Evolutionary conservation across 2,113 vertebrate species (phyloP), one percentile per base, ranked within the genome.

Genomic region (Podilymbus podiceps): DNA sequence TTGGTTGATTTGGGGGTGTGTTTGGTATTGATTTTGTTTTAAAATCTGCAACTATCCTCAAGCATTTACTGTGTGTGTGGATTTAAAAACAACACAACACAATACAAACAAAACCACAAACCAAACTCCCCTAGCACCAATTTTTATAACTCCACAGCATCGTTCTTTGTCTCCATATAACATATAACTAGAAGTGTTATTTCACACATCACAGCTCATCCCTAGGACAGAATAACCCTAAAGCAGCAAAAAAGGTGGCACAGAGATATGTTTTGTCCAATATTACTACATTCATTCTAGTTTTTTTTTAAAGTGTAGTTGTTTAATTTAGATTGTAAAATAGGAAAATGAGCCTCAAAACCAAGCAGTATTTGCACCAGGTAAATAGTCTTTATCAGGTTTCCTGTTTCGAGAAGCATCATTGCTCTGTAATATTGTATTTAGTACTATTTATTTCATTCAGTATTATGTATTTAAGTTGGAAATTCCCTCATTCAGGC

Each of bases 21-120:
- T 38, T 38, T 38, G 38, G 38, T 38, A 38, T 38, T 38, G 38
- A 9, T 38, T 38, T 38, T 38, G 38, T 38, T 38, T 38, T 38
- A 38, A 38, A 38, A 38, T 38, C 38, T 38, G 38, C 38, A 38
- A 38, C 6, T 4, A 24, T 12, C 28, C 33, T 46, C 11, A 52
- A 52, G 33, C 28, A 30, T 52, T 66, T 59, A 53, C 50, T 49
- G 35, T 1, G 0, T 49, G 35, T 1, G 0, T 44, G 16, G 4
- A 58, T 63, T 64, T 18, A 31, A 80, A 67, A 42, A 42, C 42
- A 42, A 42, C 9, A 42, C 42, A 42, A 42, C 42, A 42, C 42
- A 42, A 42, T 15, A 42, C 42, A 42, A 42, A 42, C 14, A 42
- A 42, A 42, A 42, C 42, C 42, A 42, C 42, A 28, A 27, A 12